Conservation (phyloP, 2,888 invertebrate genomes). For the Campoplex capitator region DNA sequence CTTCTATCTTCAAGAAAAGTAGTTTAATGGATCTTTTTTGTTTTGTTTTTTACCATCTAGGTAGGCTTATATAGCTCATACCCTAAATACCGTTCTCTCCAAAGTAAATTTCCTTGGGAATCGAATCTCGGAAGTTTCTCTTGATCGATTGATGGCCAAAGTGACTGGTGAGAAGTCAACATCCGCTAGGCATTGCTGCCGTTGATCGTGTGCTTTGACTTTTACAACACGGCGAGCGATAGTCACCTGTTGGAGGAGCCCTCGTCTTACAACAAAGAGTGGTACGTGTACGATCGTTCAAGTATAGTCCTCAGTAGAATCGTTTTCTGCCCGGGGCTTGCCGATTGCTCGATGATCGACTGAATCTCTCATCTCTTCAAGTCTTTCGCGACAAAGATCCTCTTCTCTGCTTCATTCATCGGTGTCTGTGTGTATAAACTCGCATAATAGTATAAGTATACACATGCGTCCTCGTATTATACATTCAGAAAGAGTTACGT, state of each 20-base stretch:
- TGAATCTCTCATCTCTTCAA: conserved; percentile 18
- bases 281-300: conserved; percentile 3
- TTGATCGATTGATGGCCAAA: conserved; percentile 23
- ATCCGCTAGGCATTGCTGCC: conserved; percentile 25
- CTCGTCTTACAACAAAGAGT: conserved; percentile 56
- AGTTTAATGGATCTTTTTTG: background rate
- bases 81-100: background rate
- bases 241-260: conserved; percentile 67
- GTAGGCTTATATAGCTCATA: background rate
- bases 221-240: conserved; percentile 49
- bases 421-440: conserved; percentile 28
- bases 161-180: conserved; percentile 38
- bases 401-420: conserved; percentile 24
- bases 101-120: background rate
- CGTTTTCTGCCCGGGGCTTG: conserved; percentile 27
- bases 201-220: background rate
- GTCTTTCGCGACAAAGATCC: conserved; percentile 35
- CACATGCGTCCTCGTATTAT: conserved; percentile 43
- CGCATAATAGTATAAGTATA: conserved; percentile 33
- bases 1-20: background rate
- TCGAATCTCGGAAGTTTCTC: background rate
- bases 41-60: background rate
- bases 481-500: conserved; percentile 48
- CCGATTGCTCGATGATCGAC: conserved; percentile 63
- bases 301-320: conserved; percentile 24